A percentile compares a stretch with the other conserved stretches of the same genome.
phyloP scores from a whole-genome alignment of 2,888 invertebrate genomes.

The Belgica antarctica region DNA sequence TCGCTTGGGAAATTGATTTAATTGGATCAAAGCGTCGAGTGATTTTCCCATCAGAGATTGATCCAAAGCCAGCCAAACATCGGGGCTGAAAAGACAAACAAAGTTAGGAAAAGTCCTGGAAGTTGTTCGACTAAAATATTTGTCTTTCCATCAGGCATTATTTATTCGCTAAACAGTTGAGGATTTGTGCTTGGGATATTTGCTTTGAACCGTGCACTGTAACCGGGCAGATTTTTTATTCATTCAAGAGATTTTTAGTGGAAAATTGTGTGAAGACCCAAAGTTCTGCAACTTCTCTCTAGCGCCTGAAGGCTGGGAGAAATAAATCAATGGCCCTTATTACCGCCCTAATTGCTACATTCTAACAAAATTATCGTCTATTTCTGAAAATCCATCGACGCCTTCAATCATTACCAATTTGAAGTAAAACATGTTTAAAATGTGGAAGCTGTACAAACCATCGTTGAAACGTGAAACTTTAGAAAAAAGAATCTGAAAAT shows the following conservation, averaged over 20 bases:
- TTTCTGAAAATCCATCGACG: conserved; percentile 22
- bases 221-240: too few species aligned
- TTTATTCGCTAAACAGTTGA: not conserved
- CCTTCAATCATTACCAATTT: conserved; percentile 3
- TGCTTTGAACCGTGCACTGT: too few species aligned
- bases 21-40: conserved; percentile 29
- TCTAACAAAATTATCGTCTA: conserved; percentile 8
- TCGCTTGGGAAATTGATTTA: conserved; percentile 30
- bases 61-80: not conserved
- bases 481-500: not conserved
- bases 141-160: conserved; percentile 11
- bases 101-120: not conserved
- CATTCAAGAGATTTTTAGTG: too few species aligned
- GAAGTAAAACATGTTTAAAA: not conserved
- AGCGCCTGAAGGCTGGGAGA: not conserved
- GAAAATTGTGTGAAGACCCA: too few species aligned
- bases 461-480: not conserved
- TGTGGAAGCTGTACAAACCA: conserved; percentile 1
- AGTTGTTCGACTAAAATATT: not conserved
- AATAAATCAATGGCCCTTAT: not conserved
- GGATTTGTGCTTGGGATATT: not conserved
- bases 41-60: conserved; percentile 7
- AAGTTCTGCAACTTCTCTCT: too few species aligned
- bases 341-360: conserved; percentile 8
- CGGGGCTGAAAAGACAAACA: not conserved